These are phyloP conservation scores for Penaeus japonicus DNA, from an alignment of 1,140 invertebrate genomes.

Conservation along the genomic window DNA sequence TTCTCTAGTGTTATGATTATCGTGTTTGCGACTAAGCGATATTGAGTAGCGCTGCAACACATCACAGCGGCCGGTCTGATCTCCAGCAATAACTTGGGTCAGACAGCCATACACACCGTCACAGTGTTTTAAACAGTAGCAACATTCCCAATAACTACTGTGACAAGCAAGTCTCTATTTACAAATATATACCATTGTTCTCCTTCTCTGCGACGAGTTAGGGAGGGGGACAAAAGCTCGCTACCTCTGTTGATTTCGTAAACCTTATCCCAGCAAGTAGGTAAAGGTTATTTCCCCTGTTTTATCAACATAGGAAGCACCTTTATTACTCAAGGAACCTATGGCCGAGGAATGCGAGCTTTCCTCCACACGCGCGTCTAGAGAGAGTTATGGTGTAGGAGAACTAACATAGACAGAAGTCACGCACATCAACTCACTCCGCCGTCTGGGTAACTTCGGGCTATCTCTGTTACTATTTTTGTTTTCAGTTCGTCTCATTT, in stretches of 20 bases:
- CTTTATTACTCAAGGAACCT: too few relatives aligned
- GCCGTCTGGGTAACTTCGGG: not conserved
- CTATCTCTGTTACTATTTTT: too few relatives aligned
- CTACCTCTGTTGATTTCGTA: too few relatives aligned
- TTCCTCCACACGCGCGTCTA: not conserved
- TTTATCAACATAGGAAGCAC: too few relatives aligned
- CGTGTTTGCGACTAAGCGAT: not conserved
- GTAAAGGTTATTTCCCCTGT: too few relatives aligned
- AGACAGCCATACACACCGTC: not conserved
- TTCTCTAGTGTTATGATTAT: not conserved
- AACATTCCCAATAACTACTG: conserved; percentile 10
- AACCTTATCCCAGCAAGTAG: too few relatives aligned
- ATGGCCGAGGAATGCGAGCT: too few relatives aligned
- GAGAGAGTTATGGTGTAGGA: not conserved
- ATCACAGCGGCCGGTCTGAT: conserved; percentile 11
- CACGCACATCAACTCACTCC: not conserved
- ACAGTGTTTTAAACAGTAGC: conserved; percentile 8
- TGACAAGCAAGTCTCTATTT: conserved; percentile 22
- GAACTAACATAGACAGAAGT: not conserved
- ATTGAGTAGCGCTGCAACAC: not conserved
- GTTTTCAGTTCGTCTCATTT: too few relatives aligned
- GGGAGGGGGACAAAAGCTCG: too few relatives aligned
- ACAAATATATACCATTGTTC: not conserved
- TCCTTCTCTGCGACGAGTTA: not conserved
- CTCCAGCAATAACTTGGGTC: conserved; percentile 32